Percentiles rank a stretch among this genome's conserved stretches.
phyloP scores from a whole-genome alignment of 2,797 vertebrate genomes.

The Picus viridis region DNA sequence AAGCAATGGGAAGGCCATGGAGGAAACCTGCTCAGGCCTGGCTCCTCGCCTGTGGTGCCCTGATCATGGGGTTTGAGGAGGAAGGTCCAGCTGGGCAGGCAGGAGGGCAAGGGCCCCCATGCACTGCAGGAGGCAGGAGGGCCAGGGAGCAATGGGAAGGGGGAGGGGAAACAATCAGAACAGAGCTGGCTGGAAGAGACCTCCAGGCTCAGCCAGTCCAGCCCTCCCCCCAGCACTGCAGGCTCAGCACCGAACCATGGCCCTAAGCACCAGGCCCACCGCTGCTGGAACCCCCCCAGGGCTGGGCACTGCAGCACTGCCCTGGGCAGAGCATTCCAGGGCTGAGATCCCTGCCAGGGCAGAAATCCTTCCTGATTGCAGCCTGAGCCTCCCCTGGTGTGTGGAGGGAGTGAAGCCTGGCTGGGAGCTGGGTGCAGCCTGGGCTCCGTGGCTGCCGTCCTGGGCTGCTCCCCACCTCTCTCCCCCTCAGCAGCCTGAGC shows the following conservation, averaged over 20 bases:
- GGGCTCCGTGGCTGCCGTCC: neutral
- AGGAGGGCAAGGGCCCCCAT: fast-evolving
- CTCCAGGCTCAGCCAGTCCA: too few relatives aligned
- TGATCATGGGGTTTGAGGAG: neutral
- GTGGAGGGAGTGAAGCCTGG: neutral
- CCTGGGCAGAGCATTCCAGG: too few relatives aligned
- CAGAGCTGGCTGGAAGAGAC: too few relatives aligned
- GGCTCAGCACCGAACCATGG: too few relatives aligned
- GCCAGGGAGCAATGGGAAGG: neutral
- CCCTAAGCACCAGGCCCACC: too few relatives aligned
- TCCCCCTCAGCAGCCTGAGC: neutral
- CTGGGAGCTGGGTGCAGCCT: neutral
- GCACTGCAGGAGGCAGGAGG: neutral
- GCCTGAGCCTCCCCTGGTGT: neutral
- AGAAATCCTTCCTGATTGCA: too few relatives aligned
- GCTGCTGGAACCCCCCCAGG: too few relatives aligned
- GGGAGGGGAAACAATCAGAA: neutral
- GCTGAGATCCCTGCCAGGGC: too few relatives aligned
- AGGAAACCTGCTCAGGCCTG: neutral
- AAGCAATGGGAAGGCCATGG: neutral
- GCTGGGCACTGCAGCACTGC: too few relatives aligned
- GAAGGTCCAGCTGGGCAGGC: neutral
- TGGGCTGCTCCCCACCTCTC: neutral
- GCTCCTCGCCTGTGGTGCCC: neutral
- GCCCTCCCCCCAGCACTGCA: too few relatives aligned